phyloP scores from a whole-genome alignment of 2,888 invertebrate genomes.

The Drosophila gaucha region DNA sequence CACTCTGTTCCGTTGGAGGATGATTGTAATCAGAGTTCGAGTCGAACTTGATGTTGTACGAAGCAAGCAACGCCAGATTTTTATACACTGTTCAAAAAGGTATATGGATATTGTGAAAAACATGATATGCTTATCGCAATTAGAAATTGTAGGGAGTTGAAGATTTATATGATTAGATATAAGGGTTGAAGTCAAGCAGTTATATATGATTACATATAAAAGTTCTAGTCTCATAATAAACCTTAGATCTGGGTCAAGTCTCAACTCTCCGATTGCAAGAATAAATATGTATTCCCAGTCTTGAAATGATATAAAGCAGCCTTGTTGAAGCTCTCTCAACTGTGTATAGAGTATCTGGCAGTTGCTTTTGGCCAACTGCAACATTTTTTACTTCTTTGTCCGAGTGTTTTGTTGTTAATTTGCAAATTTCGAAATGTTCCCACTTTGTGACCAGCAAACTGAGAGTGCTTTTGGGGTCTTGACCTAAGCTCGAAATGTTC shows the following conservation, averaged over 20 bases:
- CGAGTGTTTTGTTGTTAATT: conserved; percentile 55
- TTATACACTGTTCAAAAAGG: not conserved
- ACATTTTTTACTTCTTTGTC: conserved; percentile 2
- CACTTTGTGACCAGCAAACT: conserved; percentile 14
- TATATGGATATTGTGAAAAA: too few species aligned
- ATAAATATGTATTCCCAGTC: too few species aligned
- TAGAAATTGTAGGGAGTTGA: too few species aligned
- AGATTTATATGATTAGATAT: too few species aligned
- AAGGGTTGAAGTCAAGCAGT: too few species aligned
- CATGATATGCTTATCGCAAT: too few species aligned
- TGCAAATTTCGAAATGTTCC: conserved; percentile 57
- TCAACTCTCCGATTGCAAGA: too few species aligned
- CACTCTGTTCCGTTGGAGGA: conserved; percentile 9
- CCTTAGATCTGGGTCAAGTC: too few species aligned
- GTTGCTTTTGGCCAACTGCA: not conserved
- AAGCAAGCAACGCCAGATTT: conserved; percentile 5
- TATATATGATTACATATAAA: too few species aligned
- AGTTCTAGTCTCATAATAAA: too few species aligned
- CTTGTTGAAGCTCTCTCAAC: too few species aligned
- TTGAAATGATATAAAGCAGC: fast-evolving
- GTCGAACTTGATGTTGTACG: conserved; percentile 1
- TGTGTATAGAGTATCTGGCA: not conserved
- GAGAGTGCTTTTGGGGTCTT: conserved; percentile 1
- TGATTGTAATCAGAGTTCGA: conserved; percentile 34
- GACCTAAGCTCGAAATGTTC: conserved; percentile 9